These are phyloP conservation scores for Nesidiocoris tenuis DNA, from an alignment of 2,888 invertebrate genomes.

Conservation along the genomic window DNA sequence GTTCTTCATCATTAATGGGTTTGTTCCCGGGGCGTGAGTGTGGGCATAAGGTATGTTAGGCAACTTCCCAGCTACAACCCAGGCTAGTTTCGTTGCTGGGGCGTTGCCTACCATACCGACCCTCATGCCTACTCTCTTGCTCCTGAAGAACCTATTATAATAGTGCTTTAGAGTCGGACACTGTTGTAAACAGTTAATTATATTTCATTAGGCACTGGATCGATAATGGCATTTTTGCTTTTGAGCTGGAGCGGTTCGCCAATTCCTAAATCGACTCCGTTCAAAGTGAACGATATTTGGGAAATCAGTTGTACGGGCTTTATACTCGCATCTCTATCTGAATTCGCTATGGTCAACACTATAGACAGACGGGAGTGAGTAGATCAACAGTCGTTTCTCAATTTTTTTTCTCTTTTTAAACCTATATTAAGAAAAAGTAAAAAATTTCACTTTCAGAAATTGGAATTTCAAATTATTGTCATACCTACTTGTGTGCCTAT, in stretches of 20 bases:
- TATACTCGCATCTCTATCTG: conserved; percentile 79
- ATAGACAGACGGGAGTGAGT: conserved; percentile 76
- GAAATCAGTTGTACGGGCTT: conserved; percentile 80
- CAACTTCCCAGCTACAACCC: too few relatives aligned
- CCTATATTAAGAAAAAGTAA: neutral
- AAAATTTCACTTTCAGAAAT: neutral
- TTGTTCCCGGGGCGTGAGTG: too few relatives aligned
- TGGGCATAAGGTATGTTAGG: too few relatives aligned
- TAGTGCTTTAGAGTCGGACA: too few relatives aligned
- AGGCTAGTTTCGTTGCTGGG: too few relatives aligned
- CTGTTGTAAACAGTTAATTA: too few relatives aligned
- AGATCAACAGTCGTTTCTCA: conserved; percentile 51
- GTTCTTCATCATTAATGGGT: neutral
- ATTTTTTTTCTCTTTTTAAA: neutral
- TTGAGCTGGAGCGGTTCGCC: conserved; percentile 45
- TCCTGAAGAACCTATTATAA: too few relatives aligned
- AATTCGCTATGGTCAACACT: conserved; percentile 85
- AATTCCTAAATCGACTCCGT: conserved; percentile 77
- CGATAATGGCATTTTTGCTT: conserved; percentile 66
- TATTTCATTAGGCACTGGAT: conserved; percentile 66
- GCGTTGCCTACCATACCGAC: too few relatives aligned
- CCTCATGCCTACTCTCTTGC: too few relatives aligned
- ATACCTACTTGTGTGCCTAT: neutral
- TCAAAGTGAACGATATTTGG: conserved; percentile 87
- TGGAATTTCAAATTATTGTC: neutral